Evolutionary conservation across 1,140 invertebrate genomes (phyloP).

Genomic region (Mesaphorura yosii): DNA sequence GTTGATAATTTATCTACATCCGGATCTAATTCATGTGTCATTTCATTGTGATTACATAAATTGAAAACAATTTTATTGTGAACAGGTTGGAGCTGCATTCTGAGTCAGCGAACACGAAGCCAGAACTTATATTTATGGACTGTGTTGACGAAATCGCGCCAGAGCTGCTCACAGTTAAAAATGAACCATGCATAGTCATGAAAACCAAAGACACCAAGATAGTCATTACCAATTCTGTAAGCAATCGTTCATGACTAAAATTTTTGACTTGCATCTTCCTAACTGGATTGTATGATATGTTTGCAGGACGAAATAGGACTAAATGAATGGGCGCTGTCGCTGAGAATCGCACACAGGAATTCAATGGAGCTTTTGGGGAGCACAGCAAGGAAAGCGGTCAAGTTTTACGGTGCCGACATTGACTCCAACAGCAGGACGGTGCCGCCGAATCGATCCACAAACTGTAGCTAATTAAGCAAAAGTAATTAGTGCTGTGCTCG

Average conservation of each 20-base stretch:
- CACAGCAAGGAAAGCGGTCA: constrained; percentile 92
- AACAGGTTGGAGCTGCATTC: constrained; percentile 77
- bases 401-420: constrained; percentile 79
- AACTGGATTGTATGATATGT: too few relatives aligned
- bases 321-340: constrained; percentile 84
- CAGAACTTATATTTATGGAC: constrained; percentile 90
- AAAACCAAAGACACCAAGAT: constrained; percentile 77
- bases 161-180: constrained; percentile 75
- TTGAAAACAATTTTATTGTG: too few relatives aligned
- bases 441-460: too few relatives aligned
- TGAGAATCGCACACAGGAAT: constrained; percentile 80
- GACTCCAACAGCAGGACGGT: constrained; percentile 33
- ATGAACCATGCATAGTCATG: constrained; percentile 86
- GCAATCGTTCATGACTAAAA: constrained; percentile 36
- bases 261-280: too few relatives aligned
- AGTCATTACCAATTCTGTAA: constrained; percentile 83
- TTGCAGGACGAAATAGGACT: constrained; percentile 86
- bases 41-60: too few relatives aligned
- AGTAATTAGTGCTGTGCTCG: too few relatives aligned
- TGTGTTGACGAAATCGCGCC: constrained; percentile 76
- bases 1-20: too few relatives aligned
- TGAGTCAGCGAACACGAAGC: constrained; percentile 75
- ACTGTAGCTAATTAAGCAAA: too few relatives aligned
- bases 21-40: too few relatives aligned
- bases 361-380: constrained; percentile 81